Evolutionary conservation across 2,113 vertebrate genomes (phyloP).

Genomic region (Peromyscus californicus): DNA sequence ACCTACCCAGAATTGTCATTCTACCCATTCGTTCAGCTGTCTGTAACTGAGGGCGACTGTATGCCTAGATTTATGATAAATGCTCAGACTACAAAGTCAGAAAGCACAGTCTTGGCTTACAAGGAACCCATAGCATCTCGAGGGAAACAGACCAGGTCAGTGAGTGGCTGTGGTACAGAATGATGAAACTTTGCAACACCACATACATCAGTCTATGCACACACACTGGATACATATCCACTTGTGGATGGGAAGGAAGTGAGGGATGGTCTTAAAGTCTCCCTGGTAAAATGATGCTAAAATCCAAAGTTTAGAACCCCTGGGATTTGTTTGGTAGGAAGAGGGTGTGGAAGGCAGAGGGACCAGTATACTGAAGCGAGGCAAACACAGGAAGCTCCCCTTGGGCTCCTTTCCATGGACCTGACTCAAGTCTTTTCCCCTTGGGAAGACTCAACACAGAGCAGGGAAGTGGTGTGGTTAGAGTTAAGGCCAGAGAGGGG

Average conservation of each 20-base stretch:
- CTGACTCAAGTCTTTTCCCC: background rate
- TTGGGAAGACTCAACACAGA: background rate
- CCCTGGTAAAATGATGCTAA: constrained; percentile 17
- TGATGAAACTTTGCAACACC: background rate
- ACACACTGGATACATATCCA: background rate
- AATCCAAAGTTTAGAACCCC: background rate
- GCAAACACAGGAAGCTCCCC: background rate
- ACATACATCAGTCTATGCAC: background rate
- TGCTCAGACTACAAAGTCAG: background rate
- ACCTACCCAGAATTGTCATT: background rate
- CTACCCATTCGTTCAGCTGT: background rate
- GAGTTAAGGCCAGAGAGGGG: background rate
- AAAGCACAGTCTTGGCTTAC: background rate
- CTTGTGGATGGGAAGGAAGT: background rate
- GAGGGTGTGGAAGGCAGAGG: background rate
- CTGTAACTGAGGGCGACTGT: background rate
- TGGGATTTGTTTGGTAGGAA: background rate
- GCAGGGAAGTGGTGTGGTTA: background rate
- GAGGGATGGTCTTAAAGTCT: background rate
- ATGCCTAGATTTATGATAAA: background rate
- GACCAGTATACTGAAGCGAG: background rate
- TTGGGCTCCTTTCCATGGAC: background rate
- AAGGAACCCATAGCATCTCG: background rate
- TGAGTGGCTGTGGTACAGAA: background rate
- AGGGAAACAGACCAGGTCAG: background rate